Percentiles rank a stretch among this genome's conserved stretches.
These are phyloP conservation scores for Dipodomys merriami DNA, from an alignment of 2,113 vertebrate genomes.

Conservation along the genomic window DNA sequence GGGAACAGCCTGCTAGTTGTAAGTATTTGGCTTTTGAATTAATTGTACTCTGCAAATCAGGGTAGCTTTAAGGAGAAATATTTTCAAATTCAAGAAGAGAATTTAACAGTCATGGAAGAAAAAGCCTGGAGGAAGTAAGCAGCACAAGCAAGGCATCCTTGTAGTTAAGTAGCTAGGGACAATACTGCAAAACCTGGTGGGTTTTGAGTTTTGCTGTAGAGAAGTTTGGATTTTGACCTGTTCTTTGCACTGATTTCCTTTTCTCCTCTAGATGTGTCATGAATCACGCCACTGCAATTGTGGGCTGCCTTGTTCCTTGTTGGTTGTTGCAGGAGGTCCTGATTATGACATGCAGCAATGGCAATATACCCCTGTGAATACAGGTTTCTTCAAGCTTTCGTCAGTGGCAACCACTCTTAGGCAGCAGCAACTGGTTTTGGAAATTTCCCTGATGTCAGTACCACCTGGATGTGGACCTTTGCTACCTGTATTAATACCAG, in stretches of 20 bases:
- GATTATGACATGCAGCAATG: constrained; percentile 93
- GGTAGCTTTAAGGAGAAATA: neutral
- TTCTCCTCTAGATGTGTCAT: constrained; percentile 93
- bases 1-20: constrained; percentile 99
- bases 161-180: neutral
- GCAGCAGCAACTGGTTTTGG: constrained; percentile 92
- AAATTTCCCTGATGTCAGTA: constrained; percentile 92
- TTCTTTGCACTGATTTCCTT: constrained; percentile 70
- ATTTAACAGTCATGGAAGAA: neutral
- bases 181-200: neutral
- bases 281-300: constrained; percentile 88
- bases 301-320: constrained; percentile 88
- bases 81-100: constrained; percentile 44
- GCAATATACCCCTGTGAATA: constrained; percentile 91
- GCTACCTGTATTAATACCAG: constrained; percentile 94
- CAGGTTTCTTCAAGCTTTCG: constrained; percentile 93
- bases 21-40: constrained; percentile 85
- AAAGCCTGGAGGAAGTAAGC: neutral
- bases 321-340: constrained; percentile 90
- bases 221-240: constrained; percentile 41
- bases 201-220: constrained; percentile 32
- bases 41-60: constrained; percentile 40
- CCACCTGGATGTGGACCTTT: constrained; percentile 91
- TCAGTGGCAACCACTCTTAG: constrained; percentile 93
- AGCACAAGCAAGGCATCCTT: constrained; percentile 12